These are phyloP conservation scores for Ceyx melanurus DNA, from an alignment of 2,113 vertebrate genomes.

Conservation along the genomic window DNA sequence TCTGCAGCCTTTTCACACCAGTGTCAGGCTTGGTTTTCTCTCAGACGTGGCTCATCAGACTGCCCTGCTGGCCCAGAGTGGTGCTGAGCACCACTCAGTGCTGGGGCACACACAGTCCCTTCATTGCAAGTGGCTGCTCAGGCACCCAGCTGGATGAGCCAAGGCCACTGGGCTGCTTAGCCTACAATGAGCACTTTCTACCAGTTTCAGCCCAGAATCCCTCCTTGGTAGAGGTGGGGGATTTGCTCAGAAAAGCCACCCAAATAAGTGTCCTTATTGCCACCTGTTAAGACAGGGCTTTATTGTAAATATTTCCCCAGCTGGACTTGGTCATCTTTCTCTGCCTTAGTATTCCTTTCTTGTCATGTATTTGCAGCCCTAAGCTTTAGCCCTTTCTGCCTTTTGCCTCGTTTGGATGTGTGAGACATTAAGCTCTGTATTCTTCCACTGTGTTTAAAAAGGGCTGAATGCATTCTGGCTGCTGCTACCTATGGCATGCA, in stretches of 20 bases:
- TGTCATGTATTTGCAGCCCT: accelerated
- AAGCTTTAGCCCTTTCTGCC: background rate
- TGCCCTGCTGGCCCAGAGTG: background rate
- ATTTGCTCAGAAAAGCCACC: background rate
- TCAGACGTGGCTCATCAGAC: background rate
- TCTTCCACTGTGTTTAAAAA: background rate
- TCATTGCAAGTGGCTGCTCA: too few species aligned
- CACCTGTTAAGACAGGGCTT: background rate
- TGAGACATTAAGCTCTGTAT: background rate
- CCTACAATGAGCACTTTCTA: accelerated
- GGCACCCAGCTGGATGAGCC: too few species aligned
- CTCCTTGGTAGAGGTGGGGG: background rate
- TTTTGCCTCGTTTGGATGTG: background rate
- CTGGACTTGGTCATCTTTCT: background rate
- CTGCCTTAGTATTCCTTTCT: background rate
- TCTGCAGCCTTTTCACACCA: too few species aligned
- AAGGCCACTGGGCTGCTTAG: accelerated
- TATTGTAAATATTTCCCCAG: background rate
- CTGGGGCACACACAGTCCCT: too few species aligned
- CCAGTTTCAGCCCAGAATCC: too few species aligned
- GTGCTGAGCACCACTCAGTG: background rate
- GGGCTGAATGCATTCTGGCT: background rate
- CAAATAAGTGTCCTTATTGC: accelerated
- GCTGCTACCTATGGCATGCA: accelerated
- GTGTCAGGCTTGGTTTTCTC: background rate